These are phyloP conservation scores for Cryptus armator DNA, from an alignment of 2,888 invertebrate species.

Conservation along the genomic window DNA sequence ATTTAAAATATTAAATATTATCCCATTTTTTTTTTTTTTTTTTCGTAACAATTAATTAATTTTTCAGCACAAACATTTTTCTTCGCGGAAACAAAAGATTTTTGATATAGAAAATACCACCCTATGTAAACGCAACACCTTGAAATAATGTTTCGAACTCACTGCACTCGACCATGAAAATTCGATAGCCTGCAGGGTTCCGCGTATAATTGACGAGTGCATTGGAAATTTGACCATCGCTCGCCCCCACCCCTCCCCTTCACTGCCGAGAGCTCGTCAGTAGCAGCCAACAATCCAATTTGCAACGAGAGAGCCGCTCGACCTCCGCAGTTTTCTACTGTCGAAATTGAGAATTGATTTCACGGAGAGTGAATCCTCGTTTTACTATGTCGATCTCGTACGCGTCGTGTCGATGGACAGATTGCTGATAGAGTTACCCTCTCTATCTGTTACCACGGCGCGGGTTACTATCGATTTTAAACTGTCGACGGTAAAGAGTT, in stretches of 20 bases:
- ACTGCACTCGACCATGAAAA: neutral
- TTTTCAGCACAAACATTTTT: too few relatives aligned
- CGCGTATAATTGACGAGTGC: constrained; percentile 7
- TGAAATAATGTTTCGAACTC: neutral
- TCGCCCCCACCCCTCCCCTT: neutral
- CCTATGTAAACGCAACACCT: neutral
- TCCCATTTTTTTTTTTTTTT: too few relatives aligned
- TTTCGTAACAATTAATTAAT: too few relatives aligned
- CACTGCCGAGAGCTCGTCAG: neutral
- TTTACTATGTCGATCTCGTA: neutral
- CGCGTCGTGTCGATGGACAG: neutral
- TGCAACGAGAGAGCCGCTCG: constrained; percentile 32
- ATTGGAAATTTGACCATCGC: constrained; percentile 33
- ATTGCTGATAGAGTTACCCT: neutral
- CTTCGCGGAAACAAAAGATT: neutral
- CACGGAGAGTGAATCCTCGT: neutral
- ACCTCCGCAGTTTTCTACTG: constrained; percentile 19
- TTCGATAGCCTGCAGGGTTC: neutral
- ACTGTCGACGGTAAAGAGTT: neutral
- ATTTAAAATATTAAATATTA: too few relatives aligned
- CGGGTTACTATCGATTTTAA: constrained; percentile 14
- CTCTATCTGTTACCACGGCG: neutral
- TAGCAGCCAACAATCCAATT: constrained; percentile 40
- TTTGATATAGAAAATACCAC: neutral
- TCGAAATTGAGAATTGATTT: constrained; percentile 52